A percentile compares a stretch with the other conserved stretches of the same genome.
Conservation (phyloP, 1,140 invertebrate genomes). For the Pseudachorutes palmiensis region DNA sequence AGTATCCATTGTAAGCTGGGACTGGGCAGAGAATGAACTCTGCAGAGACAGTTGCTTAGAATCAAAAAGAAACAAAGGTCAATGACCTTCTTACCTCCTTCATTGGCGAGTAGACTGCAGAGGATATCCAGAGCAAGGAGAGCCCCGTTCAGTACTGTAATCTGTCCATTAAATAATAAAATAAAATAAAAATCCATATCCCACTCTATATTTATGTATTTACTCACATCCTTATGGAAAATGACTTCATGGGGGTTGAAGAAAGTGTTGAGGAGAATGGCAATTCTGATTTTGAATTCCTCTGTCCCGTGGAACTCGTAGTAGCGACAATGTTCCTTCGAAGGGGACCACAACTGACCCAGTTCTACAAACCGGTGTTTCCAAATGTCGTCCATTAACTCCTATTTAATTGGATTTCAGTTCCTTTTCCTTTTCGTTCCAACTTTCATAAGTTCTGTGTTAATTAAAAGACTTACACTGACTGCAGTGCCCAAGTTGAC, state of each 20-base stretch:
- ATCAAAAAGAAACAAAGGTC: neutral
- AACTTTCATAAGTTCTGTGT: no score
- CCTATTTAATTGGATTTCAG: neutral
- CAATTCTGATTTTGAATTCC: slow-evolving; percentile 5
- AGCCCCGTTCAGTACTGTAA: slow-evolving; percentile 27
- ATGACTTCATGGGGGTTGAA: slow-evolving; percentile 7
- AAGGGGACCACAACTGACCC: neutral
- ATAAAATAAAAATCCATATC: no score
- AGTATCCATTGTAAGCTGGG: slow-evolving; percentile 26
- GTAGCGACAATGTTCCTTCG: slow-evolving; percentile 23
- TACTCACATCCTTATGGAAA: slow-evolving; percentile 14
- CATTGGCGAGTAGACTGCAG: slow-evolving; percentile 14
- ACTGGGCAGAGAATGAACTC: slow-evolving; percentile 17
- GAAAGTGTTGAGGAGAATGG: slow-evolving; percentile 20
- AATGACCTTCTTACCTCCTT: neutral
- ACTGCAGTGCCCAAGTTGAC: slow-evolving; percentile 28
- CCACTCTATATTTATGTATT: no score
- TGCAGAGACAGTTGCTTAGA: neutral
- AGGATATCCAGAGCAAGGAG: slow-evolving; percentile 24
- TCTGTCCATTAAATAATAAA: no score
- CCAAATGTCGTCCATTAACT: slow-evolving; percentile 28
- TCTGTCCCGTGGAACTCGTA: slow-evolving; percentile 25
- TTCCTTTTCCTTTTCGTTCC: no score
- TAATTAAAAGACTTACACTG: neutral
- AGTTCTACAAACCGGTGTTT: slow-evolving; percentile 8